phyloP scores from a whole-genome alignment of 1,140 invertebrate species.

The Holotrichia oblita region DNA sequence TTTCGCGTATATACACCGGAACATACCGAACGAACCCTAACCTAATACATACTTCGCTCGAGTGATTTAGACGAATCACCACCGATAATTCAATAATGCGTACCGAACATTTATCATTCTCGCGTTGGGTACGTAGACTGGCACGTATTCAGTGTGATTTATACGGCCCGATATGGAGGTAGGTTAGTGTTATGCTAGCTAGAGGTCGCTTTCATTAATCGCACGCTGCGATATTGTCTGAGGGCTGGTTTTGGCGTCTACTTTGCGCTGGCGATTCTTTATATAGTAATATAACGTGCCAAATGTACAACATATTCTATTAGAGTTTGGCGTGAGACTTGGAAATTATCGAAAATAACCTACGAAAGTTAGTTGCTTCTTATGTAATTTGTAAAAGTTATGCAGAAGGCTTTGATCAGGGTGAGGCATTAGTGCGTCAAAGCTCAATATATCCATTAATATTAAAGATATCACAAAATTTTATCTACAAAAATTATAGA shows the following conservation, averaged over 20 bases:
- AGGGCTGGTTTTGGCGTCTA: neutral
- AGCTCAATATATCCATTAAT: no score
- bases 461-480: no score
- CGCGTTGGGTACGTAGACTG: constrained; percentile 15
- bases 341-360: no score
- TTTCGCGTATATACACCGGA: neutral
- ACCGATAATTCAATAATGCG: constrained; percentile 34
- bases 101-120: constrained; percentile 26
- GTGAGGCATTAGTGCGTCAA: no score
- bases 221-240: constrained; percentile 7
- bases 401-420: no score
- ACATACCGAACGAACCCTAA: neutral
- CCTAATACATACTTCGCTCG: neutral
- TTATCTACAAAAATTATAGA: no score
- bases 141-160: constrained; percentile 27
- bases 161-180: constrained; percentile 29
- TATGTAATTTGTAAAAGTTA: no score
- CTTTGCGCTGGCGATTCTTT: no score
- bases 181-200: constrained; percentile 32
- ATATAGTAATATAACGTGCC: no score
- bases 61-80: constrained; percentile 30
- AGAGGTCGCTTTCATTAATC: constrained; percentile 33
- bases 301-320: no score
- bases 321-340: no score
- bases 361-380: no score